Evolutionary conservation across 2,888 invertebrate species (phyloP).

Genomic region (Allophyes oxyacanthae): DNA sequence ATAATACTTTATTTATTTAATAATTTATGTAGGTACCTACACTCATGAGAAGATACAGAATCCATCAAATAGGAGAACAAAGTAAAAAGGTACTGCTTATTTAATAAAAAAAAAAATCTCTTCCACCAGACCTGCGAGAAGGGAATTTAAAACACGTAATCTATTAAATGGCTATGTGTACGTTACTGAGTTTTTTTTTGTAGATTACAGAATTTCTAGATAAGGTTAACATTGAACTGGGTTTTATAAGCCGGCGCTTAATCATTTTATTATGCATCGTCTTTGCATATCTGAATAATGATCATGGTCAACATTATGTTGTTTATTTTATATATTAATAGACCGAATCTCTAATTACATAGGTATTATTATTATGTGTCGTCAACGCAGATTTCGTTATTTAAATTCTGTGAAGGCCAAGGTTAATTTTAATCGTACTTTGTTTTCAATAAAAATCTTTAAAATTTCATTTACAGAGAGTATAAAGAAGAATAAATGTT

Average conservation of each 20-base stretch:
- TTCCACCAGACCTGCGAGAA: too few species aligned
- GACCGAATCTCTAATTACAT: slow-evolving; percentile 57
- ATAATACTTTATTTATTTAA: neutral
- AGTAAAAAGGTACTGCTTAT: too few species aligned
- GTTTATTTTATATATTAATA: slow-evolving; percentile 65
- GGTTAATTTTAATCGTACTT: slow-evolving; percentile 26
- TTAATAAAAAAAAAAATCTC: too few species aligned
- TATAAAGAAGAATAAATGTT: too few species aligned
- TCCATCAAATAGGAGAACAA: too few species aligned
- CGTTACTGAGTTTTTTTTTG: slow-evolving; percentile 6
- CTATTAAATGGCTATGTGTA: too few species aligned
- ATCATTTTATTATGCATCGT: slow-evolving; percentile 69
- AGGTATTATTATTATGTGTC: slow-evolving; percentile 49
- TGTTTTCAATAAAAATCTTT: slow-evolving; percentile 8
- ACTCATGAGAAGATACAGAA: too few species aligned
- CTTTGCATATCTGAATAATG: slow-evolving; percentile 76
- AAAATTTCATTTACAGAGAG: too few species aligned
- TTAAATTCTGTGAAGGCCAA: slow-evolving; percentile 54
- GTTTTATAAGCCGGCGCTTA: slow-evolving; percentile 60
- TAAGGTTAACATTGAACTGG: slow-evolving; percentile 64
- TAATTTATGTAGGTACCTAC: too few species aligned
- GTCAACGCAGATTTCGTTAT: slow-evolving; percentile 60
- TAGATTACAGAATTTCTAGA: slow-evolving; percentile 29
- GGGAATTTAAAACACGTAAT: too few species aligned
- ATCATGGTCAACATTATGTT: slow-evolving; percentile 71